Evolutionary conservation across 1,140 invertebrate species (phyloP).

Genomic region (Drosophila nikananu): DNA sequence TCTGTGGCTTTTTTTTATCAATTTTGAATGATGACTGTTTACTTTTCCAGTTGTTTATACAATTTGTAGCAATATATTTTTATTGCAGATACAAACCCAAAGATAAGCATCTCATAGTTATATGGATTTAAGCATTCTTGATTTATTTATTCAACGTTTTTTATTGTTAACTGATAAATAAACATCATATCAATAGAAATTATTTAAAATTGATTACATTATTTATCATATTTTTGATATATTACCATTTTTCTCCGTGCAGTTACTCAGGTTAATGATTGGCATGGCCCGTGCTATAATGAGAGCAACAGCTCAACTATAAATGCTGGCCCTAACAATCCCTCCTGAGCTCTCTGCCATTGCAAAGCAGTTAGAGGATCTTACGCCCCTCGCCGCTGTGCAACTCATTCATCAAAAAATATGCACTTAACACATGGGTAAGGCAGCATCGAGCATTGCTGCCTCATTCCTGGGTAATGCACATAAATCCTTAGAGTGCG

Average conservation of each 20-base stretch:
- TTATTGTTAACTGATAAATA: too few species aligned
- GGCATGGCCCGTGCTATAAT: constrained; percentile 21
- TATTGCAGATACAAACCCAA: not conserved
- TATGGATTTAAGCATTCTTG: not conserved
- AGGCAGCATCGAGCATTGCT: constrained; percentile 46
- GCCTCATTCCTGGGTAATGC: constrained; percentile 35
- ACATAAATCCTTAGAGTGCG: constrained; percentile 81
- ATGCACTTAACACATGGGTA: constrained; percentile 71
- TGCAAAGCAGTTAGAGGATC: constrained; percentile 45
- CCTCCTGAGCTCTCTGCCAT: constrained; percentile 37
- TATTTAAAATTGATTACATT: too few species aligned
- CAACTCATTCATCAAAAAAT: constrained; percentile 62
- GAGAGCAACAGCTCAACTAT: constrained; percentile 25
- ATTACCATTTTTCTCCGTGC: not conserved
- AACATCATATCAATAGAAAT: too few species aligned
- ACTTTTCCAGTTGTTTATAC: not conserved
- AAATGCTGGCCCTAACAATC: constrained; percentile 1
- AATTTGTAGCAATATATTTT: not conserved
- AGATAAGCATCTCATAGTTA: not conserved
- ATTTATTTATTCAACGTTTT: not conserved
- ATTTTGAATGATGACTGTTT: not conserved
- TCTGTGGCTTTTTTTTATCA: not conserved
- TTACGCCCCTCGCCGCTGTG: not conserved
- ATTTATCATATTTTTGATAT: too few species aligned
- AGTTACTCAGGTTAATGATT: constrained; percentile 13